phyloP scores from a whole-genome alignment of 2,888 invertebrate genomes.

The Papilio protenor region DNA sequence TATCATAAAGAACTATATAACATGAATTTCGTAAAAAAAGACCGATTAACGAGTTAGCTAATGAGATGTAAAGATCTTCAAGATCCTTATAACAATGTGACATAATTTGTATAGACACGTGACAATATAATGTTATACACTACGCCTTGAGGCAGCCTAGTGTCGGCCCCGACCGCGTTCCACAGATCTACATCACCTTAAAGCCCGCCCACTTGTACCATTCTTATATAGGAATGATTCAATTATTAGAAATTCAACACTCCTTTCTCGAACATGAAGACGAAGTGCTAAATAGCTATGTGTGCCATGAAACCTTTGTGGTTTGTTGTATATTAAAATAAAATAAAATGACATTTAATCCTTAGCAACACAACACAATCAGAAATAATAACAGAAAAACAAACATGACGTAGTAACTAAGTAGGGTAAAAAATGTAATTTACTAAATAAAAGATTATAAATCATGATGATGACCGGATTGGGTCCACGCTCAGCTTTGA shows the following conservation, averaged over 20 bases:
- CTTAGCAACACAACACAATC: too few relatives aligned
- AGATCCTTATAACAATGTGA: constrained; percentile 7
- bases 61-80: neutral
- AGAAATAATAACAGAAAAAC: too few relatives aligned
- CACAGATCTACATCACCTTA: constrained; percentile 30
- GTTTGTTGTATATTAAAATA: neutral
- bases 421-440: too few relatives aligned
- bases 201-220: constrained; percentile 16
- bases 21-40: neutral
- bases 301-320: neutral
- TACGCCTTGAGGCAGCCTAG: constrained; percentile 11
- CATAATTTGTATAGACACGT: too few relatives aligned
- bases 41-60: neutral
- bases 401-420: too few relatives aligned
- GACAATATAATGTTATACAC: neutral
- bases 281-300: neutral
- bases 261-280: neutral
- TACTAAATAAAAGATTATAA: too few relatives aligned
- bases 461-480: too few relatives aligned
- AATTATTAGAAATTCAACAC: constrained; percentile 1
- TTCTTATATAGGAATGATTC: constrained; percentile 15
- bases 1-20: too few relatives aligned
- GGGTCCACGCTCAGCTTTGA: too few relatives aligned
- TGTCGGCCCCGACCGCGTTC: constrained; percentile 36
- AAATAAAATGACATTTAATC: too few relatives aligned